Evolutionary conservation across 2,113 vertebrate species (phyloP), one percentile per base, ranked within the genome.

Genomic region (Rhinichthys klamathensis): DNA sequence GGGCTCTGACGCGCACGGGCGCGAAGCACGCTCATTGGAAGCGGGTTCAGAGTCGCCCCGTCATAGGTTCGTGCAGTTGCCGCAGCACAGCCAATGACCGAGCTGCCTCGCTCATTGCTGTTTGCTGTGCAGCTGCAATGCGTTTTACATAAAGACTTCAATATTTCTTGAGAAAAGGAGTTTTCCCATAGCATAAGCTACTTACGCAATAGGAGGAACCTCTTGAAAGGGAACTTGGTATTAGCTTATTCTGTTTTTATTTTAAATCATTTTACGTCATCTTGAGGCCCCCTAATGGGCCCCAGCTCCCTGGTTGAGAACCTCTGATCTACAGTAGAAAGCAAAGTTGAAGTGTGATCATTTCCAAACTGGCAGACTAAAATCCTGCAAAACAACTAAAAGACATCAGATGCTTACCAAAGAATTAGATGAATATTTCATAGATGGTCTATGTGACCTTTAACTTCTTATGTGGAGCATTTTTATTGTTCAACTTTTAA

Each of bases 401-500:
- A n/a, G 23, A 18, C 13, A 80, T 80, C 3, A 25, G 3, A 51
- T 56, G n/a, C n/a, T 49, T 44, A 75, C 3, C n/a, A 75, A 7
- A 63, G 5, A 73, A 44, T 25, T 46, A 46, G n/a, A 46, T 46
- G 0, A 25, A 73, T 15, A 25, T 25, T 46, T 41, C 41, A 73
- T 27, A 63, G 60, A 25, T 63, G 60, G 3, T 63, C 60, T 63
- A 2, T 61, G 35, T 72, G 21, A 23, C 35, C 2, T 70, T 49
- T 44, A 49, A 15, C 38, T 6, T 56, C 15, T 56, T 16, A 73
- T 86, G 91, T 90, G 83, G 79, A 90, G 76, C 84, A 83, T 88
- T 70, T 84, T 84, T 82, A 83, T 92, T 78, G 90, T 90, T 90
- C 89, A 69, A 90, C 87, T 88, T 87, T 89, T 84, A 92, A 87